Evolutionary conservation across 2,113 vertebrate species (phyloP), one percentile per base, ranked within the genome.

Genomic region (Neotragus moschatus): DNA sequence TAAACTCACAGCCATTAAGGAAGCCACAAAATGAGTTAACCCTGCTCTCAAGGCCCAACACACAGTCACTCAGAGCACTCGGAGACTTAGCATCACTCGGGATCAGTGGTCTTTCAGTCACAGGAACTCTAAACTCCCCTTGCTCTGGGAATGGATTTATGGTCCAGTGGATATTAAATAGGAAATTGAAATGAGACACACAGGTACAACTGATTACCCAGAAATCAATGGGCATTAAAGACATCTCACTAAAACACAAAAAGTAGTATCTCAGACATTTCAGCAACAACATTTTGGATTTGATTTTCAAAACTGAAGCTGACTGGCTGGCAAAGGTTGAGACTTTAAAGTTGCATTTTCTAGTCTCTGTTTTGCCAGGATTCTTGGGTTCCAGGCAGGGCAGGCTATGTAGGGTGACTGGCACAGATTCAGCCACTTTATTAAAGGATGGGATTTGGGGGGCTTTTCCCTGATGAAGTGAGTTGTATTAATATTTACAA

Each of bases 51-150:
- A 98, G 95, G 23, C 91, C 88, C 97, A 96, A 96, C 96, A 90
- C 0, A 5, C 9, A n/a, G 92, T 92, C 89, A 58, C 98, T 95
- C 55, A 2, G 95, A 97, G 45, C 88, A 43, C 88, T 7, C 9
- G 1, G n/a, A 70, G 9, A 70, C 17, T 21, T 5, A 19, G 17
- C n/a, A 2, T 21, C 88, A 39, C 88, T 7, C 49, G 17, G 97
- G 97, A 96, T 98, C 97, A 95, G 53, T 93, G 97, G 93, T 49
- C 98, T 98, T 97, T 99, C 98, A 98, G 98, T 98, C 98, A 97
- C 10, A 55, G 93, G 86, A 95, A 96, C 89, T 63, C 7, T 6
- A 9, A 97, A 94, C 97, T 96, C 91, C 80, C 84, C 8, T 6
- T 61, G 58, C 97, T 79, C 47, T 95, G 96, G 96, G 70, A 91